A percentile compares a stretch with the other conserved stretches of the same genome.
These are phyloP conservation scores for Illadopsis cleaveri DNA, from an alignment of 2,113 vertebrate genomes.

Conservation along the genomic window DNA sequence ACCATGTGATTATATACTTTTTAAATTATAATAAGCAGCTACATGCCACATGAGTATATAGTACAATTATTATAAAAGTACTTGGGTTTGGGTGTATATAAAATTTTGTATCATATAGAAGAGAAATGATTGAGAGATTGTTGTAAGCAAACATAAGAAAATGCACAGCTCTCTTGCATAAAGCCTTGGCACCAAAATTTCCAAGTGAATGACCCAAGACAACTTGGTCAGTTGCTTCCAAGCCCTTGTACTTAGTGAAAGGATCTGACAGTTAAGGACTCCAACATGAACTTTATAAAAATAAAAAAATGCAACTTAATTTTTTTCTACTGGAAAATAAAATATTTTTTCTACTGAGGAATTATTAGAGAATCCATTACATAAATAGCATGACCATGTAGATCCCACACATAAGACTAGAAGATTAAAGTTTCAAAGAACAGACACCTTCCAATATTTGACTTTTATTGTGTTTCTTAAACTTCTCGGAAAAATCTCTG, in stretches of 20 bases:
- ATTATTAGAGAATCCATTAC: neutral
- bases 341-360: neutral
- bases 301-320: neutral
- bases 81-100: neutral
- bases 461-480: neutral
- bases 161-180: neutral
- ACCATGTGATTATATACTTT: neutral
- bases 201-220: neutral
- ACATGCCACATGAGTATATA: neutral
- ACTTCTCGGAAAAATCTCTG: neutral
- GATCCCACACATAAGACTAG: neutral
- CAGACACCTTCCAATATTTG: neutral
- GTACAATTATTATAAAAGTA: neutral
- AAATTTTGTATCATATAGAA: neutral
- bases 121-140: neutral
- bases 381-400: neutral
- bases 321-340: neutral
- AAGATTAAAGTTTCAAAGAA: neutral
- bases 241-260: neutral
- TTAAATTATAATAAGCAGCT: neutral
- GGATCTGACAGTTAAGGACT: neutral
- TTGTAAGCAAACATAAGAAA: neutral
- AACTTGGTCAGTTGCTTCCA: neutral
- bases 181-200: neutral
- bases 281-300: neutral